phyloP scores from a whole-genome alignment of 2,113 vertebrate genomes.

The Syrrhaptes paradoxus region DNA sequence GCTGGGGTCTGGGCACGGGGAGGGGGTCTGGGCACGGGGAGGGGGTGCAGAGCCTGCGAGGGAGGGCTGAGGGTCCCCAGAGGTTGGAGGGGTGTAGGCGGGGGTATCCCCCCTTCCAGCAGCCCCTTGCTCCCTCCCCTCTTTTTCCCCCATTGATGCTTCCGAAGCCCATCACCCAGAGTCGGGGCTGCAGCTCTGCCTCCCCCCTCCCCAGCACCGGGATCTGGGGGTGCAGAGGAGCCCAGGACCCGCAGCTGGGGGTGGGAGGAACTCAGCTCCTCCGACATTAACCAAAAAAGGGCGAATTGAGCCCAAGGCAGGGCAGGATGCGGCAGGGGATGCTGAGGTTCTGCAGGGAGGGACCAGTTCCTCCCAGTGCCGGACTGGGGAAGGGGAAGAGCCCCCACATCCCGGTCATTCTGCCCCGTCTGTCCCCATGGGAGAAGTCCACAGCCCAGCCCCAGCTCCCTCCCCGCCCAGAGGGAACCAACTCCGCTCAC shows the following conservation, averaged over 20 bases:
- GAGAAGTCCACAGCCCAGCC: background rate
- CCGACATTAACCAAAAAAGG: background rate
- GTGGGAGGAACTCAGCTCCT: fast-evolving
- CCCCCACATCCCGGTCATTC: background rate
- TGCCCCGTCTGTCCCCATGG: background rate
- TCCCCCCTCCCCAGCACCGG: fast-evolving
- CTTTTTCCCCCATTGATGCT: background rate
- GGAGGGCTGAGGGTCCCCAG: background rate
- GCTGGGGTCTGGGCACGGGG: background rate
- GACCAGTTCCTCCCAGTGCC: fast-evolving
- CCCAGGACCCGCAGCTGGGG: background rate
- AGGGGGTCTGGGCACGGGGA: fast-evolving
- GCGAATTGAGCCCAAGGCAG: background rate
- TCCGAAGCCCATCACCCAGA: fast-evolving
- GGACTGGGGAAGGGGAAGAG: background rate
- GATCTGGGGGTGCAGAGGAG: too few relatives aligned
- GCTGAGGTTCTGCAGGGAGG: background rate
- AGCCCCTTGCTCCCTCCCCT: too few relatives aligned
- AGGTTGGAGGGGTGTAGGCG: background rate
- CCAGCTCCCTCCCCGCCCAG: background rate
- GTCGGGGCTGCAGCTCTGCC: background rate
- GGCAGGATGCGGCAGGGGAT: background rate
- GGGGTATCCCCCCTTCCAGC: too few relatives aligned
- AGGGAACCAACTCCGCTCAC: fast-evolving
- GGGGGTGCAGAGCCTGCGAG: background rate